Conservation (phyloP, 1,140 invertebrate species). For the Ridgeia piscesae region DNA sequence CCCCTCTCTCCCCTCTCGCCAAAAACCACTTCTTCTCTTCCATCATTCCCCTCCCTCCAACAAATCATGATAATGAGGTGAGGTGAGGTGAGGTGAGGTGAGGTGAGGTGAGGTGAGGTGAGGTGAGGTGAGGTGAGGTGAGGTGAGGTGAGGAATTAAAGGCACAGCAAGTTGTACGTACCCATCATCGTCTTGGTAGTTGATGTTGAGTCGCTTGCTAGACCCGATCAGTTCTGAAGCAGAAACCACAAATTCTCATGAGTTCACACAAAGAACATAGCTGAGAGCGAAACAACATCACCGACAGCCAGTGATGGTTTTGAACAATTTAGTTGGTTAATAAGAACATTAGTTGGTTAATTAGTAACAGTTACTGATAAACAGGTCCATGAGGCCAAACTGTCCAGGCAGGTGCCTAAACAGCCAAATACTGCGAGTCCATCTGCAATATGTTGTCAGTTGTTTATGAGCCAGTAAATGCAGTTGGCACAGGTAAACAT, state of each 20-base stretch:
- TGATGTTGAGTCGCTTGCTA: constrained; percentile 31
- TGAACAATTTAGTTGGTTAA: neutral
- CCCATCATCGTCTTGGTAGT: constrained; percentile 36
- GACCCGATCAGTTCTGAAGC: constrained; percentile 32
- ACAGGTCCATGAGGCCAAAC: neutral
- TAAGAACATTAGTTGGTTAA: neutral
- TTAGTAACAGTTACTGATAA: neutral
- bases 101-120: too few relatives aligned
- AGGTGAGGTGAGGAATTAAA: neutral
- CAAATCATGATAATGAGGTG: too few relatives aligned
- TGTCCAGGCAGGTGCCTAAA: neutral
- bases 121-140: too few relatives aligned
- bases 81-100: too few relatives aligned
- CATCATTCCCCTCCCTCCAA: too few relatives aligned
- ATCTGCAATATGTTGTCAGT: neutral
- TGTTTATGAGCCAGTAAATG: neutral
- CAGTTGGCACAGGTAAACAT: neutral
- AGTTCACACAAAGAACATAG: neutral
- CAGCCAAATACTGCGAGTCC: neutral
- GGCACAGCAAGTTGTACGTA: constrained; percentile 21
- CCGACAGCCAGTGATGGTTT: neutral
- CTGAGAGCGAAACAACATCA: neutral
- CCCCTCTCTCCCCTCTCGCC: too few relatives aligned
- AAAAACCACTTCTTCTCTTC: too few relatives aligned
- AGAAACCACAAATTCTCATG: constrained; percentile 15